These are phyloP conservation scores for Ciconia stormi DNA, from an alignment of 2,113 vertebrate species.

Conservation along the genomic window DNA sequence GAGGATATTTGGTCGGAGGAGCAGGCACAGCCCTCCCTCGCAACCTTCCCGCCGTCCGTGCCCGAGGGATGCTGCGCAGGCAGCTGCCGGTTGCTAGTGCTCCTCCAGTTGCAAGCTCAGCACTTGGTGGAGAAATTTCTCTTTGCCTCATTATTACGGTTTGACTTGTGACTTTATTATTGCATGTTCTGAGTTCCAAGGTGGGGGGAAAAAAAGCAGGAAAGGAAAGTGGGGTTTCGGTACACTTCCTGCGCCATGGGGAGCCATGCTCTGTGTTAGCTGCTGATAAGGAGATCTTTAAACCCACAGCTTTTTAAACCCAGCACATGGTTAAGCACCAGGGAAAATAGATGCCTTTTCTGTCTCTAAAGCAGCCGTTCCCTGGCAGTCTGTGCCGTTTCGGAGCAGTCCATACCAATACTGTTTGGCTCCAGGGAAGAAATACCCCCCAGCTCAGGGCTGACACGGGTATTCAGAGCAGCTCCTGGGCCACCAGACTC, in stretches of 20 bases:
- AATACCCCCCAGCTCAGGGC: background rate
- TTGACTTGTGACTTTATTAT: background rate
- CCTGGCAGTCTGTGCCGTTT: background rate
- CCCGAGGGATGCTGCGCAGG: background rate
- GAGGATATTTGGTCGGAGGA: background rate
- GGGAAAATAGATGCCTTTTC: background rate
- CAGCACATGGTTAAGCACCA: background rate
- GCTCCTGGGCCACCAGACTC: background rate
- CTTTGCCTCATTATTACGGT: background rate
- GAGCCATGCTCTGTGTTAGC: background rate
- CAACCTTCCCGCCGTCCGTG: background rate
- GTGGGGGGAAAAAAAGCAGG: background rate
- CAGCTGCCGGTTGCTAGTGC: background rate
- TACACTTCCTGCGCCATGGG: background rate
- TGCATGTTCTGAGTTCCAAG: background rate
- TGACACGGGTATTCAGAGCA: background rate
- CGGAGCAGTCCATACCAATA: background rate
- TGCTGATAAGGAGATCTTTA: conserved; percentile 36
- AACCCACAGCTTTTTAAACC: background rate
- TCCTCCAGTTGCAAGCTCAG: background rate
- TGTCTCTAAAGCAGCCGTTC: background rate
- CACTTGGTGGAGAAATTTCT: background rate
- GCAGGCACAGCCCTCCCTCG: background rate
- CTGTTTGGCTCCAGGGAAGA: background rate
- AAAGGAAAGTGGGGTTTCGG: background rate